Conservation (phyloP, 2,113 vertebrate genomes). For the Isurus oxyrinchus region DNA sequence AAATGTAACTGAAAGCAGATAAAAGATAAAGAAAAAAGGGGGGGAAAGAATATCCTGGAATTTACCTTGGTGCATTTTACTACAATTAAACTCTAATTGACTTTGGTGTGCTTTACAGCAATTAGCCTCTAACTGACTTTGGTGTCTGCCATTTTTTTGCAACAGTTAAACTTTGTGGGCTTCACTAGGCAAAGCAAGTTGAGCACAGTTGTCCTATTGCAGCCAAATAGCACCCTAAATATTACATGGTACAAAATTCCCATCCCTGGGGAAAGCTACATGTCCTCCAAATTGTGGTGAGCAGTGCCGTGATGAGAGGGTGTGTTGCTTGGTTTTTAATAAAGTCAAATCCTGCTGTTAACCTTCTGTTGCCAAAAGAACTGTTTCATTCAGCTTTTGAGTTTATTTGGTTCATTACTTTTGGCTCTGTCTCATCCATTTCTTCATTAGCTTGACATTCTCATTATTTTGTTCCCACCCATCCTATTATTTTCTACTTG, state of each 20-base stretch:
- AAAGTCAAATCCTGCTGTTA: background rate
- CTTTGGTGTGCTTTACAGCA: background rate
- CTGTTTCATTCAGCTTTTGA: background rate
- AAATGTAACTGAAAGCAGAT: background rate
- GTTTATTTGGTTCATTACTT: background rate
- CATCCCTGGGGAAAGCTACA: background rate
- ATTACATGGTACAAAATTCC: background rate
- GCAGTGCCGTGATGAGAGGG: background rate
- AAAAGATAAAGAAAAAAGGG: background rate
- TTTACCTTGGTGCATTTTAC: background rate
- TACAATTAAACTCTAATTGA: too few relatives aligned
- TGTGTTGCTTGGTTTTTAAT: background rate
- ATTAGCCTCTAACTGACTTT: background rate
- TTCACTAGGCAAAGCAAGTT: background rate
- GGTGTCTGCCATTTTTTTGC: background rate
- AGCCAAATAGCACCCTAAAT: background rate
- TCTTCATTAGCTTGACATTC: constrained; percentile 11
- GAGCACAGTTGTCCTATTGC: background rate
- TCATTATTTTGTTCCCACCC: background rate
- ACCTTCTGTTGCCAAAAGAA: background rate
- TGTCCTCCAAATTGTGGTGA: background rate
- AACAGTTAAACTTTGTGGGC: background rate
- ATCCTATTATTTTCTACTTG: background rate
- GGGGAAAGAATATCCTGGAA: background rate
- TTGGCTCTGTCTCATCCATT: background rate